Base-by-base conservation (phyloP, 1,140 invertebrate species). In the Himalopsyche phryganea region DNA sequence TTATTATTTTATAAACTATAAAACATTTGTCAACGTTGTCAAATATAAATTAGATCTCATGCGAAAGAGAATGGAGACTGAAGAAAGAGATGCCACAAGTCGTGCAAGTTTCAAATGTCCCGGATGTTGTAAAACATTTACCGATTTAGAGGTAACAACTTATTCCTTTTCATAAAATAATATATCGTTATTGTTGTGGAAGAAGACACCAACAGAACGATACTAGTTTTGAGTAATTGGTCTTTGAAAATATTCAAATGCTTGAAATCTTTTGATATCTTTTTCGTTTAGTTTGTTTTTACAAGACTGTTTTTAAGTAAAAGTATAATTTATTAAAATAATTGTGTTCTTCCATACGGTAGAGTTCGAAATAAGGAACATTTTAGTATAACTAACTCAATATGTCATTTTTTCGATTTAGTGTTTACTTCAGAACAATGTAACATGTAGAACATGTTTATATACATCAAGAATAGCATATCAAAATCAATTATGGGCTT, bases 1-100 rank as follows among this genome's bases (percentile, higher is more conserved):
- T 72, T 98, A 97, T 76, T 98, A 97, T 74, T 98, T 95, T 68
- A 97, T 98, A 60, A 96, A 96, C 76, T 98, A 97, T 71, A 95
- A 95, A 81, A 90, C 87, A 13, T 97, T 98, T 78, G 94, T 98
- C 2, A 98, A 98, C 80, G 92, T 98, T 18, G 90, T 95, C 0
- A 98, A 97, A 74, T 98, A 98, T 71, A 97, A 98, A 79, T 76
- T 98, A 66, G 94, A 98, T 78, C 81, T 95, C 66, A 95, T 98
- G 89, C 81, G 93, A 42, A 92, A 95, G 68, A 87, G 93, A 69
- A 89, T 98, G 82, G 95, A 98, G 74, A 94, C 91, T 3, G 92
- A 95, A 71, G 94, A 98, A 69, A 77, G 94, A 47, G 91, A 96
- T 78, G 92, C 91, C 1, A 97, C 94, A 1, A 95, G 92, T 71